A percentile compares a stretch with the other conserved stretches of the same genome.
Evolutionary conservation across 2,113 vertebrate genomes (phyloP).

Genomic region (Odocoileus hemionus): DNA sequence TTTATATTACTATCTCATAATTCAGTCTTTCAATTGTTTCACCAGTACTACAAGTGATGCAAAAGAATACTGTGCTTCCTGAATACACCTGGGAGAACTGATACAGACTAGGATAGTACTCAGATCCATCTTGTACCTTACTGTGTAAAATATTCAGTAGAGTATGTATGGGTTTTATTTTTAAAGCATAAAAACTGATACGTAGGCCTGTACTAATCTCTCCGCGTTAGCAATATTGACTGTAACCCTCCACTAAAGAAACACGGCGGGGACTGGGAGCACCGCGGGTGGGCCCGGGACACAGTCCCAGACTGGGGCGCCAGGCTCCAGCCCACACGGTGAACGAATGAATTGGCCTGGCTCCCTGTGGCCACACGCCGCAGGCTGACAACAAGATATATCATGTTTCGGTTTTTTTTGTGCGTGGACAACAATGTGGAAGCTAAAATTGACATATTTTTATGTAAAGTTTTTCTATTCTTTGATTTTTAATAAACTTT

Average conservation of each 20-base stretch:
- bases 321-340: conserved; percentile 75
- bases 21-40: not conserved
- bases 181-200: conserved; percentile 75
- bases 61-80: not conserved
- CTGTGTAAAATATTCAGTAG: not conserved
- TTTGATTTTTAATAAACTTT: conserved; percentile 99
- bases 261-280: conserved; percentile 50
- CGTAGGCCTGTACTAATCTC: conserved; percentile 79
- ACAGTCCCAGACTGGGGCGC: conserved; percentile 64
- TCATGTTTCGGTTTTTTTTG: conserved; percentile 83
- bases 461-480: conserved; percentile 98
- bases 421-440: conserved; percentile 82
- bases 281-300: conserved; percentile 71
- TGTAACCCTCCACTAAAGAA: conserved; percentile 72
- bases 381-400: conserved; percentile 77
- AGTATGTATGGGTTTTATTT: not conserved
- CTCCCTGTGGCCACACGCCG: conserved; percentile 80
- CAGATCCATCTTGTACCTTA: not conserved
- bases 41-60: not conserved
- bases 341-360: conserved; percentile 81
- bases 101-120: not conserved
- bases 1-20: not conserved
- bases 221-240: conserved; percentile 80
- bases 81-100: not conserved
- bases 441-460: conserved; percentile 92